Percentiles rank a stretch among this genome's conserved stretches.
These are phyloP conservation scores for Muricea muricata DNA, from an alignment of 92 coral and sea anemone genomes.

Conservation along the genomic window DNA sequence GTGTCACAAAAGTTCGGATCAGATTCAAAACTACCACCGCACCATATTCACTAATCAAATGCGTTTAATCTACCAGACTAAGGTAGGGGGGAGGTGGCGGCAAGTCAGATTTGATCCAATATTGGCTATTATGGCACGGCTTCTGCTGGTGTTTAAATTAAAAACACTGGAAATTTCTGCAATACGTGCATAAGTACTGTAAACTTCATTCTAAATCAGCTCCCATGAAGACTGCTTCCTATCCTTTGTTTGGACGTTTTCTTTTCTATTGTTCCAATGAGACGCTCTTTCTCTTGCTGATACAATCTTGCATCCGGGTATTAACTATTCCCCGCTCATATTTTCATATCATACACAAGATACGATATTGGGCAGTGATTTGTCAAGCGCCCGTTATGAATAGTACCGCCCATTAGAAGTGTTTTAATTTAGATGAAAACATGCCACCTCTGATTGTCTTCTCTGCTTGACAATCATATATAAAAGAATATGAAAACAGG, in stretches of 20 bases:
- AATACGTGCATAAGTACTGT: background rate
- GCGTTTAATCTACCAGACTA: no score
- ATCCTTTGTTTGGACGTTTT: background rate
- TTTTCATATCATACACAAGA: background rate
- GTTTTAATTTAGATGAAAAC: background rate
- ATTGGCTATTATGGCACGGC: background rate
- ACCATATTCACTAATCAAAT: no score
- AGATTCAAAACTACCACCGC: no score
- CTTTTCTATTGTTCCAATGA: background rate
- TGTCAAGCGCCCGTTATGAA: background rate
- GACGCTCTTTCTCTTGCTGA: background rate
- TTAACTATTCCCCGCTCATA: background rate
- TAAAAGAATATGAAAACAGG: slow-evolving; percentile 8
- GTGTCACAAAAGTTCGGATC: no score
- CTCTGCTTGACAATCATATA: background rate
- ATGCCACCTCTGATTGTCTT: slow-evolving; percentile 13
- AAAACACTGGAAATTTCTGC: background rate
- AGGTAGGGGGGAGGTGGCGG: no score
- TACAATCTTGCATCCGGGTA: background rate
- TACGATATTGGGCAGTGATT: background rate
- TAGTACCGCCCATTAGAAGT: slow-evolving; percentile 6
- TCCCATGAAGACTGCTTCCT: background rate
- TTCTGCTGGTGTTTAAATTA: background rate
- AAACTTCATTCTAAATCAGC: background rate
- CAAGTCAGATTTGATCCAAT: no score